Evolutionary conservation across 2,113 vertebrate species (phyloP).

Genomic region (Halcyon malimbica): DNA sequence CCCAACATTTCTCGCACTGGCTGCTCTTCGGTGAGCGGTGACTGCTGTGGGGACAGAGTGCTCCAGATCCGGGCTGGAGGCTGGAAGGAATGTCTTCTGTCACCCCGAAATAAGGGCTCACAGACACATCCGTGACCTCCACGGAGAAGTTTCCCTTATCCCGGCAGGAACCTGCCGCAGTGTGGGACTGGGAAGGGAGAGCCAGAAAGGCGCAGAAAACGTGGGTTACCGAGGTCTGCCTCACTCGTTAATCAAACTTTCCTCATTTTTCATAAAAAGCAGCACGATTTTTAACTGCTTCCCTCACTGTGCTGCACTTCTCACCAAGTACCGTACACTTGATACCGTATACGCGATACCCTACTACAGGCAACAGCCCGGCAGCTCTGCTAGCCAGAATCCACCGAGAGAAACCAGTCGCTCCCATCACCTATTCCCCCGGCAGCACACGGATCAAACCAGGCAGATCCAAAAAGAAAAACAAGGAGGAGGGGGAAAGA

Average conservation of each 20-base stretch:
- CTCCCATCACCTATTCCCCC: not conserved
- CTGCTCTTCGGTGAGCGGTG: not conserved
- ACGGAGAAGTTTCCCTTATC: not conserved
- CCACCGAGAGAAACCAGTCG: not conserved
- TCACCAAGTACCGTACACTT: too few species aligned
- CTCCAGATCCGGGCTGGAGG: not conserved
- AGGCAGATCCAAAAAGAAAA: not conserved
- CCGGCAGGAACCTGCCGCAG: not conserved
- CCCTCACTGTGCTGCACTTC: not conserved
- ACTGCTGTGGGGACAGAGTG: not conserved
- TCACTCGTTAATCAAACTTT: not conserved
- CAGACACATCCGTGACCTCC: not conserved
- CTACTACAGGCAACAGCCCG: fast-evolving
- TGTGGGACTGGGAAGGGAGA: not conserved
- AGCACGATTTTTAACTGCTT: not conserved
- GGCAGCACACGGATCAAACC: not conserved
- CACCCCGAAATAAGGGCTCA: not conserved
- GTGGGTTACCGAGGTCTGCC: not conserved
- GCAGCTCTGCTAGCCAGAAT: not conserved
- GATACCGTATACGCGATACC: fast-evolving
- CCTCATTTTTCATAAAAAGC: not conserved
- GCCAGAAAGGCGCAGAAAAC: not conserved
- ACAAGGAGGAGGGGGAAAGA: not conserved
- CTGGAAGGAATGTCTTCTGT: not conserved
- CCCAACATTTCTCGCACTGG: not conserved